Evolutionary conservation across 2,888 invertebrate species (phyloP).

Genomic region (Heliconius aoede): DNA sequence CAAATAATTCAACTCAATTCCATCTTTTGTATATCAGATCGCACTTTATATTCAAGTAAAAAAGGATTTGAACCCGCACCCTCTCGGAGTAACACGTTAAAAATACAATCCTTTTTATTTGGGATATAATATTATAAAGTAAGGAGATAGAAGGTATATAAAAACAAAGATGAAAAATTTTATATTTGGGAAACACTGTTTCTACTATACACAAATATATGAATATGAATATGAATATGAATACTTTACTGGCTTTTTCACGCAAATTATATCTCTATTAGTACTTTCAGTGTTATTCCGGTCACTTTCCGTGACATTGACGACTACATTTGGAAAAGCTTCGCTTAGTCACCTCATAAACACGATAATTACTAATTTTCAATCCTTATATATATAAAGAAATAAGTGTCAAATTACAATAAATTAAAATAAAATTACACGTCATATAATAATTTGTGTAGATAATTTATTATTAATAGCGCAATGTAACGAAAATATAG

Average conservation of each 20-base stretch:
- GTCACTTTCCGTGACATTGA: conserved; percentile 45
- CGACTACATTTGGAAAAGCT: conserved; percentile 44
- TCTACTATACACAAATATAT: not conserved
- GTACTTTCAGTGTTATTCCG: conserved; percentile 40
- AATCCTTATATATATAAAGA: conserved; percentile 13
- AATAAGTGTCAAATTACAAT: conserved; percentile 29
- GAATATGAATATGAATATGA: not conserved
- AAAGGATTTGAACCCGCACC: too few species aligned
- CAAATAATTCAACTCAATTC: too few species aligned
- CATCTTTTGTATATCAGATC: too few species aligned
- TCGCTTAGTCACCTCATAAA: conserved; percentile 39
- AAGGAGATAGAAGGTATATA: too few species aligned
- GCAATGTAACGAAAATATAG: conserved; percentile 11
- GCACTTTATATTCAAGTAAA: too few species aligned
- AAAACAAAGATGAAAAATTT: too few species aligned
- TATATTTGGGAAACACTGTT: not conserved
- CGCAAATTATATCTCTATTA: conserved; percentile 29
- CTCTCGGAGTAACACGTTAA: too few species aligned
- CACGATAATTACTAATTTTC: not conserved
- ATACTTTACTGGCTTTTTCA: not conserved
- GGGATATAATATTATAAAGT: too few species aligned
- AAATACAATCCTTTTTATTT: too few species aligned
- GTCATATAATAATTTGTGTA: conserved; percentile 25
- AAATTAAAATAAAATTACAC: not conserved
- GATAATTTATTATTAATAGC: conserved; percentile 35